These are phyloP conservation scores for Myrmophylax atrothorax DNA, from an alignment of 2,113 vertebrate genomes.

Conservation along the genomic window DNA sequence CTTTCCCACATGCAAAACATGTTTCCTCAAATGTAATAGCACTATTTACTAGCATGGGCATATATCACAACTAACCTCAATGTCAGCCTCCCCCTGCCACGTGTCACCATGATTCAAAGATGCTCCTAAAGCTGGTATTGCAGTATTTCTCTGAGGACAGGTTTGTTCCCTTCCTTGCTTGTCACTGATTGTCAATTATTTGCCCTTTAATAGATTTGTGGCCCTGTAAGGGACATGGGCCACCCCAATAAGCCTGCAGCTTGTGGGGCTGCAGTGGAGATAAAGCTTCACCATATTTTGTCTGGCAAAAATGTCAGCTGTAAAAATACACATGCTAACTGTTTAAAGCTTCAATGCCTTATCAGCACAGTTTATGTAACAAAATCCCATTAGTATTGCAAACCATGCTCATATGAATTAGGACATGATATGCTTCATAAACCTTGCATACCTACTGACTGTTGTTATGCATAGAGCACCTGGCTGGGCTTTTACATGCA, in stretches of 20 bases:
- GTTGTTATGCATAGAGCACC: not conserved
- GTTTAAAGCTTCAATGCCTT: not conserved
- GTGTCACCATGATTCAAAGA: not conserved
- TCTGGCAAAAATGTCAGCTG: not conserved
- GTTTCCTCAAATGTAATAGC: not conserved
- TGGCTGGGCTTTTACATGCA: not conserved
- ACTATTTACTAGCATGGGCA: not conserved
- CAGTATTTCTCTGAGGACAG: not conserved
- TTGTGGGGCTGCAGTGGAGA: not conserved
- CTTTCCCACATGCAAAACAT: not conserved
- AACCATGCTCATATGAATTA: not conserved
- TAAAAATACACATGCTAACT: not conserved
- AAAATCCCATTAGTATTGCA: not conserved
- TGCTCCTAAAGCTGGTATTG: not conserved
- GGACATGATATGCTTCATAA: slow-evolving; percentile 1
- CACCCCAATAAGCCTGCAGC: not conserved
- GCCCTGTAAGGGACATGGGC: not conserved
- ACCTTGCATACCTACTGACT: not conserved
- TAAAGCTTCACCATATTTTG: not conserved
- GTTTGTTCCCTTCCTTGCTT: not conserved
- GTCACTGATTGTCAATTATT: rapidly evolving
- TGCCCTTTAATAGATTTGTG: not conserved
- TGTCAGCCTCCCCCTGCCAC: not conserved
- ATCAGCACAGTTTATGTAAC: slow-evolving; percentile 12
- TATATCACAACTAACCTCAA: not conserved